Base-by-base conservation (phyloP, 2,113 vertebrate species). In the Casuarius casuarius region DNA sequence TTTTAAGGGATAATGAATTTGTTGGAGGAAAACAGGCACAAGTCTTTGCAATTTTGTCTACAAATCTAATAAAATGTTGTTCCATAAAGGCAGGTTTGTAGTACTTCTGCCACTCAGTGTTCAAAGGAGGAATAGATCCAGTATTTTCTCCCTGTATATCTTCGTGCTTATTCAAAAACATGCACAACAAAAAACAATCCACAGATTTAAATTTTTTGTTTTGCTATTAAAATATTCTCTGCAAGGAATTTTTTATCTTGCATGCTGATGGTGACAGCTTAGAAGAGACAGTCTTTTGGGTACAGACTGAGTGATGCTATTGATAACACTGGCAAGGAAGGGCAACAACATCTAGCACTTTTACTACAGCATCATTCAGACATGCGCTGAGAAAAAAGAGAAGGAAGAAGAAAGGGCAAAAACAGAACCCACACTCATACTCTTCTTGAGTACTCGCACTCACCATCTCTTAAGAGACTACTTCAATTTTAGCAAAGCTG, bases 61-160 rank as follows among this genome's bases (percentile, higher is more conserved):
- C 62, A 54, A 74, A n/a, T 5, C 59, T 20, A 21, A 14, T 19
- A 6, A 65, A 51, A 8, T 2, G 15, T 42, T 40, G 31, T n/a
- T 77, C 38, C 31, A 12, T 13, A 44, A 15, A 35, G 13, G 28
- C 61, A 91, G 76, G 40, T 71, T 81, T 91, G 93, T 61, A 42
- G 72, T 42, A 38, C 68, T 94, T 46, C 94, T 97, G 96, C 95
- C 94, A 95, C 97, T 92, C 89, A 87, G 94, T 1, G 92, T 93
- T 87, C 87, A 95, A 62, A 89, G 71, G 58, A 92, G 84, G 93
- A 93, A 89, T 46, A 84, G 25, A 89, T 22, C 14, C 31, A 11
- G 11, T 1, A 3, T 51, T 52, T 83, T 2, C 28, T 73, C 49
- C 23, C 8, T 40, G 0, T 31, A 82, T 62, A 16, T 22, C 19